Conservation (phyloP, 2,888 invertebrate genomes). For the Diogma glabrata region DNA sequence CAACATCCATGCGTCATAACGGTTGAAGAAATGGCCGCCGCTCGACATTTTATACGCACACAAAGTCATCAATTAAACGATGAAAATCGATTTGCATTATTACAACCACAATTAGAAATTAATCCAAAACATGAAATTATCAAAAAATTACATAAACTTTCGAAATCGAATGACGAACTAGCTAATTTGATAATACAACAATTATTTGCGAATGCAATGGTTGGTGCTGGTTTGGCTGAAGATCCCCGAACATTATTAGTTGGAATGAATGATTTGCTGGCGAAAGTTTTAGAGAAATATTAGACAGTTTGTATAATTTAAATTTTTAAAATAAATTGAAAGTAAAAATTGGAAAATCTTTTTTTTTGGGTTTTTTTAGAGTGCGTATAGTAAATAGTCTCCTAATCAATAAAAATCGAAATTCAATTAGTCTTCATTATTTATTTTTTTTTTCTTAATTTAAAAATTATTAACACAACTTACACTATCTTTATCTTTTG, state of each 20-base stretch:
- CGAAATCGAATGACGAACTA: constrained; percentile 61
- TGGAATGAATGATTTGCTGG: constrained; percentile 76
- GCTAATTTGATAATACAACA: constrained; percentile 79
- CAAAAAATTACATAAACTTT: constrained; percentile 70
- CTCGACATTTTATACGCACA: constrained; percentile 85
- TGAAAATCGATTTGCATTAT: constrained; percentile 70
- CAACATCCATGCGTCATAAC: constrained; percentile 90
- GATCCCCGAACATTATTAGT: constrained; percentile 78
- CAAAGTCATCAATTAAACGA: constrained; percentile 72
- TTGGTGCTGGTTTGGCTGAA: constrained; percentile 84
- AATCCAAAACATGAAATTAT: constrained; percentile 90
- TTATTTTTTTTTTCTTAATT: too few species aligned
- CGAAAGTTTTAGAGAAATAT: constrained; percentile 68
- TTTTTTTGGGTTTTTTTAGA: too few species aligned
- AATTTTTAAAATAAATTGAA: too few species aligned
- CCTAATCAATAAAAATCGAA: too few species aligned
- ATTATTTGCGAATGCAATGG: constrained; percentile 90
- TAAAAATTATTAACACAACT: too few species aligned
- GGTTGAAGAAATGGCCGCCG: constrained; percentile 94
- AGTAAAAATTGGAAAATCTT: too few species aligned
- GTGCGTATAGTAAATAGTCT: too few species aligned
- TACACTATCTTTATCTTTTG: too few species aligned
- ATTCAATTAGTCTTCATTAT: too few species aligned
- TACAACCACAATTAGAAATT: constrained; percentile 87
- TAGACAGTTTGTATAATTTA: constrained; percentile 24